A percentile compares a stretch with the other conserved stretches of the same genome.
These are phyloP conservation scores for Cheilosia vulpina DNA, from an alignment of 2,888 invertebrate genomes.

Conservation along the genomic window DNA sequence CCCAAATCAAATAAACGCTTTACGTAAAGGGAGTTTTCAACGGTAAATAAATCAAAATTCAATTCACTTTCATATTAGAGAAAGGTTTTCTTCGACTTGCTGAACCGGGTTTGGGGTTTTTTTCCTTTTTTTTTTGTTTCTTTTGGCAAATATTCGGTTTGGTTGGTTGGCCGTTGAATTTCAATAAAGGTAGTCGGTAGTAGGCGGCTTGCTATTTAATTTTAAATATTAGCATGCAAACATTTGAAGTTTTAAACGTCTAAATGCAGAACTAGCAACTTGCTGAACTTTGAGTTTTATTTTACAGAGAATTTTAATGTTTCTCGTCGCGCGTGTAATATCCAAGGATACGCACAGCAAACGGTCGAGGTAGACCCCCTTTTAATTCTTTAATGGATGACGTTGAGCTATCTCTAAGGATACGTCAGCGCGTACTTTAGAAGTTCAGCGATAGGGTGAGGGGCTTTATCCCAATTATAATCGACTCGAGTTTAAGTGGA, in stretches of 20 bases:
- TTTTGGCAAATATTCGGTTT: constrained; percentile 28
- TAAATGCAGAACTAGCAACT: no score
- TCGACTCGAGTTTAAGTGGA: no score
- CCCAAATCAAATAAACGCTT: constrained; percentile 40
- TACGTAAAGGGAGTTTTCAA: constrained; percentile 18
- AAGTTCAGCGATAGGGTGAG: no score
- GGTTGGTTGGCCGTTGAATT: constrained; percentile 42
- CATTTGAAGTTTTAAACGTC: background rate
- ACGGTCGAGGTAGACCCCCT: no score
- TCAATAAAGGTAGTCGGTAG: background rate
- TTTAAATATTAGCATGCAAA: background rate
- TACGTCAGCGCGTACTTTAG: no score
- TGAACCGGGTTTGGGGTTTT: constrained; percentile 15
- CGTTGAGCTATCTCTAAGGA: no score
- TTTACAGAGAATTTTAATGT: no score
- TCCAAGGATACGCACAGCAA: no score
- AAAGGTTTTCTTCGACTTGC: constrained; percentile 25
- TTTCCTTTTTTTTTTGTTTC: background rate
- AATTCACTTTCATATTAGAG: constrained; percentile 49
- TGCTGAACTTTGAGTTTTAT: no score
- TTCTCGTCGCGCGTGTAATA: no score
- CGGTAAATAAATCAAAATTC: constrained; percentile 71
- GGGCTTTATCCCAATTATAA: no score
- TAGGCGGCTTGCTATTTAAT: constrained; percentile 32
- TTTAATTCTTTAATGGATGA: no score